Conservation (phyloP, 2,113 vertebrate species). For the Megaceryle torquata region DNA sequence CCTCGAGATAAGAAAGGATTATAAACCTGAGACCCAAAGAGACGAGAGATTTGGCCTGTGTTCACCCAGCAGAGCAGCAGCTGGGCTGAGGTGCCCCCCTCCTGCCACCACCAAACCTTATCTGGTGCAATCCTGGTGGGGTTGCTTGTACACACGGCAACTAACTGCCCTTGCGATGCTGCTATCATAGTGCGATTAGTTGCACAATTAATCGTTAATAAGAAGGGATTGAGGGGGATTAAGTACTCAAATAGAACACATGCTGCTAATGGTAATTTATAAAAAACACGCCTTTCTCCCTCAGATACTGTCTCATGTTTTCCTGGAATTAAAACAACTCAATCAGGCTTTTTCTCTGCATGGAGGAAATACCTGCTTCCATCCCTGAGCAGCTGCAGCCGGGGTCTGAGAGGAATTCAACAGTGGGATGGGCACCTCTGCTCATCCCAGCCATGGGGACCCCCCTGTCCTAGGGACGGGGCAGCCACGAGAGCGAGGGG, state of each 20-base stretch:
- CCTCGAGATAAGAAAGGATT: background rate
- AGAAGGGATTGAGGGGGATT: slow-evolving; percentile 41
- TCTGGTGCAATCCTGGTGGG: background rate
- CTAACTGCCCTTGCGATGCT: background rate
- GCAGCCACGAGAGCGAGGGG: background rate
- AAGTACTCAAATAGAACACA: background rate
- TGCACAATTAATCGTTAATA: slow-evolving; percentile 62
- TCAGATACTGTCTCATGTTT: background rate
- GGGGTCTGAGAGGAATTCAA: background rate
- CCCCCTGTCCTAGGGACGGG: background rate
- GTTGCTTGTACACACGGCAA: background rate
- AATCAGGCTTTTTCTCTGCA: accelerated
- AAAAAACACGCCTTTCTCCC: background rate
- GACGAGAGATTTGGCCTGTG: background rate
- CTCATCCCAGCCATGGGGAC: background rate
- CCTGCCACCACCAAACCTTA: background rate
- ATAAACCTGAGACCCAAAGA: background rate
- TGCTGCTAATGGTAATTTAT: background rate
- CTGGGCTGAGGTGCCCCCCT: background rate
- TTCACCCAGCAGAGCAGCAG: background rate
- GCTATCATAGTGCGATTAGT: slow-evolving; percentile 37
- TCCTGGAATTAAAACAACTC: background rate
- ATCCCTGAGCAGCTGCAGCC: accelerated
- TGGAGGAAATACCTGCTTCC: background rate
- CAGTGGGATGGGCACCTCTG: background rate